Base-by-base conservation (phyloP, 2,113 vertebrate species). In the Clinocottus analis region DNA sequence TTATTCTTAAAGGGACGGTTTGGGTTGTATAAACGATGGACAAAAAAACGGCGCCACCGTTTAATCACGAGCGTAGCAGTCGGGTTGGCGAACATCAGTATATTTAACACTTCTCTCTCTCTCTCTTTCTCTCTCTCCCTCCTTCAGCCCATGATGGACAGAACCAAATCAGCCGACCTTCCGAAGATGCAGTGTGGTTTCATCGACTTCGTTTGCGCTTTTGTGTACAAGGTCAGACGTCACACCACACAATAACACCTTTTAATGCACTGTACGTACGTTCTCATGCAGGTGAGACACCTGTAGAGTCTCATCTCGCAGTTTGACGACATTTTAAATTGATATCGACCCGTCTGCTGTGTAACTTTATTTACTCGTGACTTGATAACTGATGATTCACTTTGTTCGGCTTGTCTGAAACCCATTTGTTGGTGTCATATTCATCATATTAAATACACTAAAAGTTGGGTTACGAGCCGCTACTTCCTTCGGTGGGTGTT, bases 131-230 rank as follows among this genome's bases (percentile, higher is more conserved):
- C 21, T 70, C 14, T 25, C 35, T 58, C 25, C 25, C 33, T 51
- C 25, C n/a, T 65, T 37, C 74, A 95, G 94, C 93, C 94, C 0
- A 96, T 95, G 95, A 96, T 95, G 95, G 95, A 96, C 93, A 92
- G 95, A 87, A 95, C 92, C 85, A 95, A 96, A 79, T 58, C 94
- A 0, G 94, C 61, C 0, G 94, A 96, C 0, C 91, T 96, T 65
- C 95, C 95, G 1, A 96, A 96, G 80, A 85, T 96, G 51, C 95
- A 96, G 85, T 94, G 93, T 39, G 95, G 94, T 85, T 96, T 96
- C 87, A 95, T 96, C 56, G 95, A 96, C 90, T 96, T 96, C 1
- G 95, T 96, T 74, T 96, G 95, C 67, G 1, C 95, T 8, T 95
- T 96, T 19, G 95, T 96, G 49, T 95, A 95, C 89, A 96, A 96